Conservation (phyloP, 2,888 invertebrate species). For the Agrochola lota region DNA sequence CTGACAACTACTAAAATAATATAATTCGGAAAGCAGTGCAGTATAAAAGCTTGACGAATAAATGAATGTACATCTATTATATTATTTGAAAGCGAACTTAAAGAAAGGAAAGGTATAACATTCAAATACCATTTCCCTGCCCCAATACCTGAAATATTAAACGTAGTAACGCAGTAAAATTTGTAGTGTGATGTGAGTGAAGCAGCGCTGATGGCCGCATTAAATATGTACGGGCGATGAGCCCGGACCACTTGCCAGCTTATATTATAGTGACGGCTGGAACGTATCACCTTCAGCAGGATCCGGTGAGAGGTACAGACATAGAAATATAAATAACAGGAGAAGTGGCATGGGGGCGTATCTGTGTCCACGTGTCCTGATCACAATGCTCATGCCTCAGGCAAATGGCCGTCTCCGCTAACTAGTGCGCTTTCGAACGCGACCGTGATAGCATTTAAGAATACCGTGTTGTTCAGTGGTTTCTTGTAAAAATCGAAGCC, state of each 20-base stretch:
- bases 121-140: background rate
- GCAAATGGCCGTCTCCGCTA: too few relatives aligned
- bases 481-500: too few relatives aligned
- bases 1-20: too few relatives aligned
- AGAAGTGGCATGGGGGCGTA: too few relatives aligned
- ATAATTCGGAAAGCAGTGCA: background rate
- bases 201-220: constrained; percentile 32
- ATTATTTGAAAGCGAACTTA: background rate
- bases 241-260: too few relatives aligned
- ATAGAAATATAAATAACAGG: too few relatives aligned
- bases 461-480: too few relatives aligned
- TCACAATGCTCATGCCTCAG: too few relatives aligned
- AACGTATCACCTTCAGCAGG: background rate
- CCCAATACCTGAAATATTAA: constrained; percentile 14
- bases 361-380: too few relatives aligned
- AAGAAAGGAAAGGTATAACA: background rate
- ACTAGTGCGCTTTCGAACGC: too few relatives aligned
- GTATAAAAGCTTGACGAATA: background rate
- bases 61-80: too few relatives aligned
- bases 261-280: background rate
- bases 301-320: background rate
- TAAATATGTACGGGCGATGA: constrained; percentile 30
- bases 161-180: constrained; percentile 1
- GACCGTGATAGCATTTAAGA: too few relatives aligned
- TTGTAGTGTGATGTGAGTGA: constrained; percentile 12